Base-by-base conservation (phyloP, 2,888 invertebrate species). In the Drosophila suboccidentalis region DNA sequence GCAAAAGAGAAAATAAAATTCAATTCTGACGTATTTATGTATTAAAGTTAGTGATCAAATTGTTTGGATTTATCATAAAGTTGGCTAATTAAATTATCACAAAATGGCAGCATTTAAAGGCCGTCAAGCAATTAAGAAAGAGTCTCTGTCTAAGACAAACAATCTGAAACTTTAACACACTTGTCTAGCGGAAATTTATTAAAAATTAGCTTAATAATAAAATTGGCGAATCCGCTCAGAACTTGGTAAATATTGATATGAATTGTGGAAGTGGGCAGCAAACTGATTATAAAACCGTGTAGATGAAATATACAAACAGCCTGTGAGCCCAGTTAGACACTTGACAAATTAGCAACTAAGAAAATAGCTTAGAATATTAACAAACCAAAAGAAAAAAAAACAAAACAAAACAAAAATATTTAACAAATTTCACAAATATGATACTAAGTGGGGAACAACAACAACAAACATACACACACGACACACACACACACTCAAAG, bases 271-370 rank as follows among this genome's bases (percentile, higher is more conserved):
- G 15, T 15, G 19, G 10, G 19, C 19, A 13, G 32, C 44, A 59
- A 11, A 55, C n/a, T 46, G 43, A 36, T 59, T 57, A 36, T 57
- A 46, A 50, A 49, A 59, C 9, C 10, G 8, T 8, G 50, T 11
- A 41, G 38, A 9, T 9, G 6, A 26, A 15, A 44, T 32, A 44
- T 32, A 15, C 6, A 41, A 36, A 19, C 13, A 36, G 22, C 34
- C 39, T 55, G 19, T 46, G 38, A 62, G 43, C 55, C 49, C 47
- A 49, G 57, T 68, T 78, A 53, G 65, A 70, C 68, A 74, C 55
- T 75, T 87, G 70, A 81, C 69, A 89, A 89, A 89, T 89, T 84
- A 71, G 68, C 77, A 46, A 71, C 74, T 67, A 74, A 64, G 58
- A 49, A 78, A 89, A 82, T 58, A 62, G 65, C 74, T 78, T 72